Evolutionary conservation across 2,797 vertebrate genomes (phyloP), one percentile per base, ranked within the genome.

Genomic region (Lepus townsendii): DNA sequence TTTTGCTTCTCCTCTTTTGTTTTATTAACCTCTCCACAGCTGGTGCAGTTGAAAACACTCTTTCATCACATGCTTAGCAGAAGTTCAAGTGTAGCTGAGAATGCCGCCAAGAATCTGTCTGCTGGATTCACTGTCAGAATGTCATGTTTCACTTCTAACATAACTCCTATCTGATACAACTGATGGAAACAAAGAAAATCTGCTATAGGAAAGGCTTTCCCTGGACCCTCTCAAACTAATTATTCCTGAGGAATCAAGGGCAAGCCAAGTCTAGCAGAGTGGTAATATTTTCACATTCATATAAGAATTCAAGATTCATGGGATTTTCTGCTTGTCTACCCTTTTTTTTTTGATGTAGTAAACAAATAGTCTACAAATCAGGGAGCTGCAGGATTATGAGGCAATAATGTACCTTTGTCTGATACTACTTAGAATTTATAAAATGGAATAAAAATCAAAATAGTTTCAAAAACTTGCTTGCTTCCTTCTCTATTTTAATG

Each of bases 21-120:
- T 98, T 98, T 97, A 97, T 95, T 97, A 98, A 97, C 62, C 66
- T 98, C 86, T 90, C 94, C 82, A 96, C 96, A 97, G 95, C 96
- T 98, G 96, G 95, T 97, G 96, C 96, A 97, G 96, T 98, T 97
- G 98, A 98, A 97, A 98, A 96, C 90, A 71, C 91, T 97, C 98
- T 98, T 98, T 98, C 97, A 97, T 95, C 93, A 97, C 86, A 97
- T 95, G 77, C 95, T 98, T 97, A 98, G 91, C 95, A 98, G 93
- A 98, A 96, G 97, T 95, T 97, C 93, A 97, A 97, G 91, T 94
- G 83, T 68, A 97, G 92, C 76, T 9, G 94, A 98, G 97, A 90
- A 83, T 20, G 26, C 50, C 93, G 97, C 95, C 94, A 98, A 97
- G 98, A 97, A 98, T 97, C 97, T 98, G 94, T 97, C 97, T 95